Evolutionary conservation across 2,888 invertebrate genomes (phyloP).

Genomic region (Caenorhabditis angaria): DNA sequence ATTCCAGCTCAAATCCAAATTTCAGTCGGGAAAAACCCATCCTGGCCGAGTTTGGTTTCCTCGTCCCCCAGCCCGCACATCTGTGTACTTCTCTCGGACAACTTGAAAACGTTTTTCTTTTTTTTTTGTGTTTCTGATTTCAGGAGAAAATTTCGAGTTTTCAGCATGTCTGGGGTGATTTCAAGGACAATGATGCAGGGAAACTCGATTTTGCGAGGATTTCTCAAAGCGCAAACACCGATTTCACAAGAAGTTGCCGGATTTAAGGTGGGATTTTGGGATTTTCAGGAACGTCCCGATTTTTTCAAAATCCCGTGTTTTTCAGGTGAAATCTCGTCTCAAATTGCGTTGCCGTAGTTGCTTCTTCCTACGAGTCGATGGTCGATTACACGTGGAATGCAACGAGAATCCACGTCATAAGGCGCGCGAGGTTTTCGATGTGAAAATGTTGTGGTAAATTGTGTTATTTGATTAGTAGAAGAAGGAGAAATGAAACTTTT

Average conservation of each 20-base stretch:
- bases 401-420: constrained; percentile 64
- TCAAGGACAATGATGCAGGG: constrained; percentile 25
- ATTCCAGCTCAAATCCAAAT: too few relatives aligned
- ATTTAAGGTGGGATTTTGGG: constrained; percentile 26
- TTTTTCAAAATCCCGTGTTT: constrained; percentile 7
- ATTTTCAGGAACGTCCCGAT: neutral
- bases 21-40: too few relatives aligned
- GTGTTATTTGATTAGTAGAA: constrained; percentile 16
- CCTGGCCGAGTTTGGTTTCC: neutral
- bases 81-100: neutral
- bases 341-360: constrained; percentile 64
- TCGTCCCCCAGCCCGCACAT: neutral
- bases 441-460: constrained; percentile 61
- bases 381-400: constrained; percentile 67
- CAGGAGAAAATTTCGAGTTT: neutral
- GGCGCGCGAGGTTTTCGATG: constrained; percentile 61
- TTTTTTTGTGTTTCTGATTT: neutral
- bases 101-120: neutral
- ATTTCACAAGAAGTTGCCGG: constrained; percentile 29
- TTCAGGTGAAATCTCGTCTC: constrained; percentile 59
- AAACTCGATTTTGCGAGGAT: constrained; percentile 22
- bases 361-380: constrained; percentile 64
- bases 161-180: constrained; percentile 35
- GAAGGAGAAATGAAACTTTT: neutral
- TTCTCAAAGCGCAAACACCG: constrained; percentile 23